Evolutionary conservation across 2,797 vertebrate genomes (phyloP).

Genomic region (Liasis olivaceus): DNA sequence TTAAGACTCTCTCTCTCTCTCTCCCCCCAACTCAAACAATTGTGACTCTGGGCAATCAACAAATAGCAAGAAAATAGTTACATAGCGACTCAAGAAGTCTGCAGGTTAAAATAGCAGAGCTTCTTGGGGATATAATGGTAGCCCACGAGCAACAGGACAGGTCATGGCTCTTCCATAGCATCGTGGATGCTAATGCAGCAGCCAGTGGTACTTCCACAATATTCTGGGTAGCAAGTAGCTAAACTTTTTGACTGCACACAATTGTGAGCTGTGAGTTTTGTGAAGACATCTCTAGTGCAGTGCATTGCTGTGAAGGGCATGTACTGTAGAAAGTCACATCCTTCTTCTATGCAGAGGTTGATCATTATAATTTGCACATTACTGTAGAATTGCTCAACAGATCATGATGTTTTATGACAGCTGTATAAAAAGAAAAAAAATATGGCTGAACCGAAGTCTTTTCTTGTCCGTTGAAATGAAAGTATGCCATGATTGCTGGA

Average conservation of each 20-base stretch:
- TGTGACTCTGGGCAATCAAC: not conserved
- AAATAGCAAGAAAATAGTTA: not conserved
- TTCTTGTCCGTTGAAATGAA: not conserved
- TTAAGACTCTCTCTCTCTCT: no score
- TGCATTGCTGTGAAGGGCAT: not conserved
- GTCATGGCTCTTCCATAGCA: not conserved
- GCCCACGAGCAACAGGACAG: not conserved
- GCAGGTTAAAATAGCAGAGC: not conserved
- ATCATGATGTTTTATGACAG: not conserved
- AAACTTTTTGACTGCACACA: not conserved
- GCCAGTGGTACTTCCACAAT: not conserved
- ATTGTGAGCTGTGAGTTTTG: not conserved
- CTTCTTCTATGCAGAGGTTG: not conserved
- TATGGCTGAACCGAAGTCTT: not conserved
- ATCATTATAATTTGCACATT: not conserved
- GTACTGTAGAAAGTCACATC: not conserved
- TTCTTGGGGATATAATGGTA: not conserved
- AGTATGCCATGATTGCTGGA: conserved; percentile 5
- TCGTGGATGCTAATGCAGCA: not conserved
- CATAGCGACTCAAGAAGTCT: not conserved
- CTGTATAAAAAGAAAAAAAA: not conserved
- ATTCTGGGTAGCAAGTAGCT: not conserved
- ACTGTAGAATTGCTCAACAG: not conserved
- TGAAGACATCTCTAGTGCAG: not conserved
- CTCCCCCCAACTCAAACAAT: no score